These are phyloP conservation scores for Clupea harengus DNA, from an alignment of 2,113 vertebrate genomes.

Conservation along the genomic window DNA sequence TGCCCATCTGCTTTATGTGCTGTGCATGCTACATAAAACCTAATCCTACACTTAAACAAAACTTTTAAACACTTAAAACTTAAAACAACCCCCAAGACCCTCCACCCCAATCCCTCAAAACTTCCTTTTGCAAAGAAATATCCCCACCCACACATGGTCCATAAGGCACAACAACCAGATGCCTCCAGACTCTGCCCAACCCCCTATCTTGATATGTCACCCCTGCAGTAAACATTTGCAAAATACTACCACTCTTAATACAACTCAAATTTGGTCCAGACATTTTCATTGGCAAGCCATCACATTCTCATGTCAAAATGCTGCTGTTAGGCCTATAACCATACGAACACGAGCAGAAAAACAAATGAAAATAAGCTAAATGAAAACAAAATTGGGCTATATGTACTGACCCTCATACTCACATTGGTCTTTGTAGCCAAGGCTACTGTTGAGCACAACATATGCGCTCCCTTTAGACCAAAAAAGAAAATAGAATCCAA, in stretches of 20 bases:
- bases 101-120: too few relatives aligned
- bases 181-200: not conserved
- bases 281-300: too few relatives aligned
- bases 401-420: not conserved
- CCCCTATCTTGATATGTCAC: not conserved
- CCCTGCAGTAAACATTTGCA: not conserved
- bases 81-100: too few relatives aligned
- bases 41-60: too few relatives aligned
- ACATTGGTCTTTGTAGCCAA: too few relatives aligned
- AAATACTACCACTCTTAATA: not conserved
- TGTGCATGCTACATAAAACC: too few relatives aligned
- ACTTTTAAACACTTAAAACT: too few relatives aligned
- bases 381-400: not conserved
- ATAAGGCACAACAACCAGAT: constrained; percentile 13
- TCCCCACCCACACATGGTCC: constrained; percentile 23
- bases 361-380: not conserved
- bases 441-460: too few relatives aligned
- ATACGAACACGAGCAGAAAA: not conserved
- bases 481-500: too few relatives aligned
- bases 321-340: not conserved
- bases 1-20: too few relatives aligned
- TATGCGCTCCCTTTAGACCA: too few relatives aligned
- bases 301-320: not conserved
- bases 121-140: not conserved
- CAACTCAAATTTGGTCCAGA: not conserved